Conservation (phyloP, 2,888 invertebrate species). For the Scaptomyza parva region DNA sequence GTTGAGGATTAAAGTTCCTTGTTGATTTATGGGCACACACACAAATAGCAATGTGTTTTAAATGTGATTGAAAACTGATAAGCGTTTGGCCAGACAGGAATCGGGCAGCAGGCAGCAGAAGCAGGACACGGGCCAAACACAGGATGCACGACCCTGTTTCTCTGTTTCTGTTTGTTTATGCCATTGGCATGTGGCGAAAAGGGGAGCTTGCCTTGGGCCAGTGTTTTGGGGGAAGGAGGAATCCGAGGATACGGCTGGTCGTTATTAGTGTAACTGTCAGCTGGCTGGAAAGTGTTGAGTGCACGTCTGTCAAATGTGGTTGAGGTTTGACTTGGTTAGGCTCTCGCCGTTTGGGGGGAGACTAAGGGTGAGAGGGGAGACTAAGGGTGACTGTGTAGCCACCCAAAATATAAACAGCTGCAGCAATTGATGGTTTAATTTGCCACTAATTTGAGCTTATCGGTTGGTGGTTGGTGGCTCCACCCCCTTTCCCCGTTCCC, state of each 20-base stretch:
- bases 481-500: background rate
- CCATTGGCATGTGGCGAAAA: conserved; percentile 30
- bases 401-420: conserved; percentile 55
- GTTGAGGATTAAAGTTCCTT: conserved; percentile 70
- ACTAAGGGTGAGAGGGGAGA: background rate
- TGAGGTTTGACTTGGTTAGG: conserved; percentile 42
- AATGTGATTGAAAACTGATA: conserved; percentile 81
- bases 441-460: conserved; percentile 80
- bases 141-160: conserved; percentile 40
- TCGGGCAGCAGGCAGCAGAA: conserved; percentile 6
- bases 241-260: too few relatives aligned
- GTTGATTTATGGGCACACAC: conserved; percentile 74
- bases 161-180: conserved; percentile 57
- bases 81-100: conserved; percentile 52
- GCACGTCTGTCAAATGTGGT: conserved; percentile 74
- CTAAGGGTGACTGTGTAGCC: background rate
- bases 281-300: conserved; percentile 74
- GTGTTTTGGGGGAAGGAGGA: too few relatives aligned
- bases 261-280: conserved; percentile 79
- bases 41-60: conserved; percentile 73
- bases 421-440: conserved; percentile 74
- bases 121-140: conserved; percentile 22
- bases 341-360: too few relatives aligned
- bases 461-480: conserved; percentile 25
- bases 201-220: too few relatives aligned